Conservation (phyloP, 2,888 invertebrate genomes). For the Protonemura montana region DNA sequence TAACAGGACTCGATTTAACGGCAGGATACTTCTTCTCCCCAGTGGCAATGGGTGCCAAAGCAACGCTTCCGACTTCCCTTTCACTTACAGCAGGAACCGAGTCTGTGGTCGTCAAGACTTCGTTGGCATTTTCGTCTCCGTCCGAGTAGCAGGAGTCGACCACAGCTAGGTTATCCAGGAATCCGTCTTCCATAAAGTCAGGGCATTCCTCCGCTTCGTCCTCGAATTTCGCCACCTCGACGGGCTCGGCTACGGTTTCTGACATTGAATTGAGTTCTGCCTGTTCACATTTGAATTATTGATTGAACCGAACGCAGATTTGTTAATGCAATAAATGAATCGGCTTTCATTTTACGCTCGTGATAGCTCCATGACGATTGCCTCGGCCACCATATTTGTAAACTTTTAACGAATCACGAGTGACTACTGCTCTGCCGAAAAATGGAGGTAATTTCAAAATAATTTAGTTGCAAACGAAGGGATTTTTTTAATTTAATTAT, state of each 20-base stretch:
- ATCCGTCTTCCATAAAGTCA: slow-evolving; percentile 23
- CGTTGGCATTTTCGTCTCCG: background rate
- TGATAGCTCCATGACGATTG: background rate
- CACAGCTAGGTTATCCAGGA: slow-evolving; percentile 32
- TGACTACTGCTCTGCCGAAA: too few relatives aligned
- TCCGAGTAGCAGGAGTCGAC: slow-evolving; percentile 32
- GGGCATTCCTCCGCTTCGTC: slow-evolving; percentile 15
- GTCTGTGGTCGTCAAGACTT: background rate
- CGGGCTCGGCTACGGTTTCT: background rate
- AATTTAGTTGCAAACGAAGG: too few relatives aligned
- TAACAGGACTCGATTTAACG: background rate
- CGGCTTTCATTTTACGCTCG: background rate
- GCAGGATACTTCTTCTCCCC: background rate
- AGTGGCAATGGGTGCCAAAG: background rate
- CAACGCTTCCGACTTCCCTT: background rate
- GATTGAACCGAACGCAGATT: background rate
- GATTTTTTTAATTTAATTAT: too few relatives aligned
- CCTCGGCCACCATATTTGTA: background rate
- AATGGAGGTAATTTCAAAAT: too few relatives aligned
- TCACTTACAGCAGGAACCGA: background rate
- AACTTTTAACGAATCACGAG: too few relatives aligned
- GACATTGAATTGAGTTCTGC: background rate
- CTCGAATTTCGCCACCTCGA: background rate
- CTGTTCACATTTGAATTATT: background rate
- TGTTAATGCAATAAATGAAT: background rate